These are phyloP conservation scores for Hirtodrosophila trivittata DNA, from an alignment of 2,888 invertebrate genomes.

Conservation along the genomic window DNA sequence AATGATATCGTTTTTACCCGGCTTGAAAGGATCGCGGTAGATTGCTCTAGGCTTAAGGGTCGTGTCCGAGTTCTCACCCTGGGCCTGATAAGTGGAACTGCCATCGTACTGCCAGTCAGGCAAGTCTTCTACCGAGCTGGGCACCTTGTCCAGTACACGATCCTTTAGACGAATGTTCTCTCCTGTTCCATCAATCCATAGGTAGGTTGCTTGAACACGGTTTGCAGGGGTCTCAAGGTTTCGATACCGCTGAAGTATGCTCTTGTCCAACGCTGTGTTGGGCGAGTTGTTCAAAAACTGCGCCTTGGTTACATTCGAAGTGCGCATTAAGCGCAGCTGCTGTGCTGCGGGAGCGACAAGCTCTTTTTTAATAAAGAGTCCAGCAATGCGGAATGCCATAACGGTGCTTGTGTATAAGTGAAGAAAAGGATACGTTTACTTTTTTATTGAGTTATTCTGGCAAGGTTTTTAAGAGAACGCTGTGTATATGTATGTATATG, in stretches of 20 bases:
- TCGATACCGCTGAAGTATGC: conserved; percentile 88
- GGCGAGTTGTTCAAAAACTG: conserved; percentile 86
- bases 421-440: conserved; percentile 47
- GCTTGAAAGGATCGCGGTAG: conserved; percentile 91
- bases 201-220: conserved; percentile 87
- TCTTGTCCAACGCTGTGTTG: conserved; percentile 92
- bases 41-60: conserved; percentile 90
- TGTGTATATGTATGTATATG: conserved; percentile 8
- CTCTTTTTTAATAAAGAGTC: conserved; percentile 81
- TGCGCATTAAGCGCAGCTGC: conserved; percentile 68
- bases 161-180: conserved; percentile 89
- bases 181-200: conserved; percentile 91
- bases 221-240: conserved; percentile 86
- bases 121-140: conserved; percentile 86
- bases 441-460: background rate
- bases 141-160: conserved; percentile 88
- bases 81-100: conserved; percentile 88
- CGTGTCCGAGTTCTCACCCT: conserved; percentile 88
- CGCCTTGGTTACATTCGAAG: conserved; percentile 36
- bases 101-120: conserved; percentile 92
- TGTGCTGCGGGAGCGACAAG: conserved; percentile 54
- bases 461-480: background rate
- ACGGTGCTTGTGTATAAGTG: conserved; percentile 27
- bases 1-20: conserved; percentile 88
- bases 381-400: conserved; percentile 82